Conservation (phyloP, 1,140 invertebrate genomes). For the Dreissena polymorpha region DNA sequence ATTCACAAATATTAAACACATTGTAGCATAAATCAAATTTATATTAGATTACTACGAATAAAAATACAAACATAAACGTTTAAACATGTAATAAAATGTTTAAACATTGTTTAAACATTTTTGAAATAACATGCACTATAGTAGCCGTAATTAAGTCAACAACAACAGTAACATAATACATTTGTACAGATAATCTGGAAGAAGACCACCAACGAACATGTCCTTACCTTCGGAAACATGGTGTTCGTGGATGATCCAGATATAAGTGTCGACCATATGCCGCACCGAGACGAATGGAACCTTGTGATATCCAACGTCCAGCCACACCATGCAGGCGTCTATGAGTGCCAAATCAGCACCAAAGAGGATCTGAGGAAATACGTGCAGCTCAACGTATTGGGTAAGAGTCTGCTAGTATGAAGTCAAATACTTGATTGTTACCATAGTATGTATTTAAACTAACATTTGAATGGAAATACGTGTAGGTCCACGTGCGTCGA, state of each 20-base stretch:
- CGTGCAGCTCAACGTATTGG: constrained; percentile 67
- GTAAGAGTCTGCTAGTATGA: constrained; percentile 46
- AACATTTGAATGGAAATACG: too few species aligned
- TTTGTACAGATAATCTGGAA: constrained; percentile 70
- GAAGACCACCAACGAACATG: constrained; percentile 63
- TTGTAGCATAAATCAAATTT: neutral
- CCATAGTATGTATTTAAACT: too few species aligned
- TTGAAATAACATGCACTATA: neutral
- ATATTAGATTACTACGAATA: neutral
- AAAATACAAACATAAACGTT: neutral
- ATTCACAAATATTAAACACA: neutral
- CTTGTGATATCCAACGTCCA: constrained; percentile 93
- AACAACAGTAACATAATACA: neutral
- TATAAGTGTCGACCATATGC: constrained; percentile 83
- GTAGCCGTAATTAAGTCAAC: neutral
- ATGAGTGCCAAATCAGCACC: constrained; percentile 95
- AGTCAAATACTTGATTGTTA: too few species aligned
- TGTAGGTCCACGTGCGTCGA: neutral
- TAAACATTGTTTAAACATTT: neutral
- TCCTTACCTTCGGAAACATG: constrained; percentile 68
- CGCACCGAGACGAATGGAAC: constrained; percentile 93
- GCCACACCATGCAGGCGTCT: constrained; percentile 90
- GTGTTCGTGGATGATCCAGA: constrained; percentile 65
- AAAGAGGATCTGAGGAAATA: constrained; percentile 67
- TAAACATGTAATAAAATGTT: neutral